Base-by-base conservation (phyloP, 92 coral and sea anemone genomes). In the Ricordea florida region DNA sequence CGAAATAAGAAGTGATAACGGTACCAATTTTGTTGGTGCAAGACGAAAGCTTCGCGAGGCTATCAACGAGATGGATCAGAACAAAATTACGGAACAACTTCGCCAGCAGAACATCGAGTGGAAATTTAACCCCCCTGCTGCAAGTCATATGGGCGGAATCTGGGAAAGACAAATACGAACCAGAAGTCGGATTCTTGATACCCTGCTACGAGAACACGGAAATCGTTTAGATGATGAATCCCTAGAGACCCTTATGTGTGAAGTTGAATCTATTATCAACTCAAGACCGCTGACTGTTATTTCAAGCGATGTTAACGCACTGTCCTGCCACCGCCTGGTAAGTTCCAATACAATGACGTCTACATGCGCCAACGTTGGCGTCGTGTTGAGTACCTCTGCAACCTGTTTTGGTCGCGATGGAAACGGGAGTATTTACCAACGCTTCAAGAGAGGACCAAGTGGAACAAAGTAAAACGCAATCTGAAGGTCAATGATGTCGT, bases 131-230 rank as follows among this genome's bases (percentile, higher is more conserved):
- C 78, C 70, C 37, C 85, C 82, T 2, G 9, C 66, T 3, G 83
- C 74, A 3, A 65, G 69, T 26, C 90, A 85, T 21, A 85, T 85
- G 89, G 89, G 80, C 65, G 84, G 86, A 2, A 68, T 62, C 23
- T 83, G 83, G 83, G 88, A 75, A 35, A 69, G 83, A 11, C 78
- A 66, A 50, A 76, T 57, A 33, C 73, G 79, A 43, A 61, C 88
- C 17, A 74, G 76, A 14, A 50, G 78, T 36, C 74, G 59, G 20
- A 74, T 74, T 28, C 83, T 81, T 10, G 56, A 66, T 0, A 57
- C 65, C 1, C 58, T 69, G 27, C 49, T 78, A 37, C 73, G 41
- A 11, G 84, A 78, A 33, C 69, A 78, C 8, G 77, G 84, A 8
- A 10, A 57, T 55, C 78, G 69, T 56, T 45, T 78, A 36, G 69